Percentiles rank a stretch among this genome's conserved stretches.
Conservation (phyloP, 2,888 invertebrate species). For the Melangyna quadrimaculata region DNA sequence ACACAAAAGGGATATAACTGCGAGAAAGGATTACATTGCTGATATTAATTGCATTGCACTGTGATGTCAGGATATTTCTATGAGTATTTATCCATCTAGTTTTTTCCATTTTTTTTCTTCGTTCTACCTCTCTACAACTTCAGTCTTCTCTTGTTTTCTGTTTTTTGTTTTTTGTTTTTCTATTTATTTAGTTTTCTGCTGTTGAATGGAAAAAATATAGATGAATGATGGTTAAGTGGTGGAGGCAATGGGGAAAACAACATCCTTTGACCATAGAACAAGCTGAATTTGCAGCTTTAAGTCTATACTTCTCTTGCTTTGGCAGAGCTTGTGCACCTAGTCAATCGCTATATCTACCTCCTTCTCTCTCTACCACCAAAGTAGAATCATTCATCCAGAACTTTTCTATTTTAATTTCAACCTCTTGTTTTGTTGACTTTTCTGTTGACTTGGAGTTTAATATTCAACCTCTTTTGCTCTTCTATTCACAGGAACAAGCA, state of each 20-base stretch:
- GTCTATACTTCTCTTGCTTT: conserved; percentile 13
- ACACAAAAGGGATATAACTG: conserved; percentile 52
- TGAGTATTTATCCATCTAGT: conserved; percentile 29
- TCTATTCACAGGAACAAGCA: conserved; percentile 10
- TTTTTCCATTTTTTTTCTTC: background rate
- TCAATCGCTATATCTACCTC: background rate
- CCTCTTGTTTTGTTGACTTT: conserved; percentile 61
- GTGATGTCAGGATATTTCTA: conserved; percentile 57
- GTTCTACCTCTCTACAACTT: conserved; percentile 12
- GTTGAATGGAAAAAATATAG: conserved; percentile 57
- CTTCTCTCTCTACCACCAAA: background rate
- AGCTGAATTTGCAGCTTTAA: conserved; percentile 59
- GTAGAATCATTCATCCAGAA: conserved; percentile 15
- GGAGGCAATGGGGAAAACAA: conserved; percentile 15
- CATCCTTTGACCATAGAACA: conserved; percentile 65
- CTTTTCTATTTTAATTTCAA: conserved; percentile 55
- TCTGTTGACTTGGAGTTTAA: conserved; percentile 70
- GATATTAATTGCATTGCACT: conserved; percentile 71
- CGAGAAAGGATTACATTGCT: conserved; percentile 70
- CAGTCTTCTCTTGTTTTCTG: conserved; percentile 6
- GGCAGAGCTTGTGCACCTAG: background rate
- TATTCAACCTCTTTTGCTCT: conserved; percentile 47
- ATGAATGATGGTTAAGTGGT: conserved; percentile 53
- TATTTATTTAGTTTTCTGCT: conserved; percentile 66
- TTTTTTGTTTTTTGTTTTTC: conserved; percentile 14